phyloP scores from a whole-genome alignment of 2,888 invertebrate species.

The Chrysolina haemoptera region DNA sequence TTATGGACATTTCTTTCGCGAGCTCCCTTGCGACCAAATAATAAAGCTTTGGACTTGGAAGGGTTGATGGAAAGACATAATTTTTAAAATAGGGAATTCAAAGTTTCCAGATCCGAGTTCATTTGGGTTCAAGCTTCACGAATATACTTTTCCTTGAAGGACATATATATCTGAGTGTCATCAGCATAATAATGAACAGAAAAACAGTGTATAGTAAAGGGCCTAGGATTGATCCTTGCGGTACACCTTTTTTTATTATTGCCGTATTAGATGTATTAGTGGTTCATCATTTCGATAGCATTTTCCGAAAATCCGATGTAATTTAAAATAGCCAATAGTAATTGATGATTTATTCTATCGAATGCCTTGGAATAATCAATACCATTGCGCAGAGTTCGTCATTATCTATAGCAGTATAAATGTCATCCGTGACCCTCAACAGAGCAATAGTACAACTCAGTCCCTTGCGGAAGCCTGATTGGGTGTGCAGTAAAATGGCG shows the following conservation, averaged over 20 bases:
- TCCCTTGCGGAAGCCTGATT: background rate
- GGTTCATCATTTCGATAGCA: too few relatives aligned
- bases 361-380: constrained; percentile 12
- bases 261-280: background rate
- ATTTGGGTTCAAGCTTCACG: background rate
- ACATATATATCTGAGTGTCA: constrained; percentile 6
- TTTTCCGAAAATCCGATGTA: background rate
- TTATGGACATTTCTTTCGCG: background rate
- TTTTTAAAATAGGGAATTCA: background rate
- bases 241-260: background rate
- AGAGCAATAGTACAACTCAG: background rate
- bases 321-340: background rate
- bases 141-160: background rate
- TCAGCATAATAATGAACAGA: constrained; percentile 1
- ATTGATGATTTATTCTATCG: constrained; percentile 10
- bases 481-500: background rate
- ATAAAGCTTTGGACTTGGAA: background rate
- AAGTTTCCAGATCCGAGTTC: constrained; percentile 7
- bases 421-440: constrained; percentile 1
- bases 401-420: background rate
- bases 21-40: constrained; percentile 9
- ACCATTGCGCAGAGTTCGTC: constrained; percentile 3
- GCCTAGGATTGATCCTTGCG: background rate
- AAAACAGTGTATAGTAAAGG: background rate
- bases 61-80: constrained; percentile 8